A percentile compares a stretch with the other conserved stretches of the same genome.
Conservation (phyloP, 2,113 vertebrate genomes). For the Tichodroma muraria region DNA sequence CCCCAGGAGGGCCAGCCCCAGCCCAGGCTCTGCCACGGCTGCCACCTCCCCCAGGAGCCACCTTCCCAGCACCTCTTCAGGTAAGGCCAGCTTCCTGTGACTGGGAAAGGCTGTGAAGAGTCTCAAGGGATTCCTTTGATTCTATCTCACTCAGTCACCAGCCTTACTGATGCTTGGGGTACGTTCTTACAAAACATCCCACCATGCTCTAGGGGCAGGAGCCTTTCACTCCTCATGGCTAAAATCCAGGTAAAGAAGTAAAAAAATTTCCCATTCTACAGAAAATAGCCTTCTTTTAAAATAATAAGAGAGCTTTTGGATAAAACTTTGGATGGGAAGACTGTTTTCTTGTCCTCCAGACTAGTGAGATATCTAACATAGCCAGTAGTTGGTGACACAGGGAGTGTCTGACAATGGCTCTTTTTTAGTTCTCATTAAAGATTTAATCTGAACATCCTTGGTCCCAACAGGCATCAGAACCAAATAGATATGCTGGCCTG, state of each 20-base stretch:
- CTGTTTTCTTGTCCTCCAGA: background rate
- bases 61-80: background rate
- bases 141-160: background rate
- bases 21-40: background rate
- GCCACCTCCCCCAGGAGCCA: background rate
- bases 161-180: background rate
- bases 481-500: background rate
- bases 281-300: background rate
- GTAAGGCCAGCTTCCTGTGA: background rate
- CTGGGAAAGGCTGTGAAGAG: background rate
- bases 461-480: background rate
- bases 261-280: background rate
- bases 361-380: background rate
- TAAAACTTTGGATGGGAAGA: background rate
- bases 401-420: background rate
- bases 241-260: background rate
- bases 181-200: background rate
- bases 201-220: background rate
- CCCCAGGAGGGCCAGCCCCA: background rate
- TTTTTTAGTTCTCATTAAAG: background rate
- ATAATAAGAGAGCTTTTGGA: background rate
- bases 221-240: background rate
- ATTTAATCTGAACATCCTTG: background rate
- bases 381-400: background rate
- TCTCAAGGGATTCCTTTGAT: background rate